Evolutionary conservation across 2,113 vertebrate genomes (phyloP), one percentile per base, ranked within the genome.

Genomic region (Hystrix brachyura): DNA sequence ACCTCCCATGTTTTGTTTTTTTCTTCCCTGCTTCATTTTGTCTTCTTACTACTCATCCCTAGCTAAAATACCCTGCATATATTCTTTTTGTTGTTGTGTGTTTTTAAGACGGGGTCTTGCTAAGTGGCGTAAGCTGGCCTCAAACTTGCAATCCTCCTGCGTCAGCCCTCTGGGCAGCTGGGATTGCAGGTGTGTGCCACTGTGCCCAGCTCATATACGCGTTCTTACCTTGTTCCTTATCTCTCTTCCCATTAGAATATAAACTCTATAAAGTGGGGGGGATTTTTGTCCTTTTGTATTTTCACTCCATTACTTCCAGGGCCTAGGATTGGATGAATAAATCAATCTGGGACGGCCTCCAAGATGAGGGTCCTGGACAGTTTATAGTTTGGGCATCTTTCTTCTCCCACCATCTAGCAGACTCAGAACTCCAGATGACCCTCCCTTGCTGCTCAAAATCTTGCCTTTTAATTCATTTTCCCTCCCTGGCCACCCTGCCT

Each of bases 401-500:
- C 71, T n/a, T 60, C 62, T 59, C 17, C 6, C 8, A 21, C 7
- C 12, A 1, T 34, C 19, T 43, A 0, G 1, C 27, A 51, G 60
- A 8, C 74, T 23, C 34, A 14, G 81, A 57, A 60, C n/a, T 23
- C 89, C 11, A 3, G 2, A 11, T 6, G 62, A 46, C 34, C 21
- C 25, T 62, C 19, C 60, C 7, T 18, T 72, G 57, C 38, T 48
- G 84, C 19, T 46, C 55, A 29, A 59, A 48, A 57, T 46, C 72
- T 55, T 34, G 18, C 10, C 10, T 57, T 90, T 48, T 55, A 34
- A 3, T 17, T 57, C 7, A 27, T 53, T 62, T 84, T 55, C 25
- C 72, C 11, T 83, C 23, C n/a, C 65, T 6, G 53, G 9, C 29
- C 51, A 0, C 0, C 19, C 12, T 0, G 3, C 23, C 0, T 0